Evolutionary conservation across 2,113 vertebrate species (phyloP).

Genomic region (Symphodus melops): DNA sequence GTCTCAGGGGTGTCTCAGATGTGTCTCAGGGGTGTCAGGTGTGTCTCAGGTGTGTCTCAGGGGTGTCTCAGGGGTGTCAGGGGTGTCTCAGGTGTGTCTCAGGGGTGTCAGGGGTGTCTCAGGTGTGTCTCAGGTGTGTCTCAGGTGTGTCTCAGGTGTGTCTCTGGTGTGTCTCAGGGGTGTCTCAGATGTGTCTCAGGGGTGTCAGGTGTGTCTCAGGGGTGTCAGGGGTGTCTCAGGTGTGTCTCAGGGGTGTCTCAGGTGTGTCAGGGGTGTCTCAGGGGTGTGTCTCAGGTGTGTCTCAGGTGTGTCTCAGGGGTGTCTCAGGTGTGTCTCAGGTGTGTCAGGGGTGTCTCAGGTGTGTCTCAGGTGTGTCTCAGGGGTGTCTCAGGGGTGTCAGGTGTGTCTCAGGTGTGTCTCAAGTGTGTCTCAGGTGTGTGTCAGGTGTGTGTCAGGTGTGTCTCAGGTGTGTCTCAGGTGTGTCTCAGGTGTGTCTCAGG

Average conservation of each 20-base stretch:
- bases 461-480: not conserved
- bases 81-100: not conserved
- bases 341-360: too few relatives aligned
- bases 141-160: not conserved
- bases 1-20: not conserved
- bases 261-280: too few relatives aligned
- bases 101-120: not conserved
- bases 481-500: too few relatives aligned
- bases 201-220: too few relatives aligned
- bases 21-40: too few relatives aligned
- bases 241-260: not conserved
- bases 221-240: too few relatives aligned
- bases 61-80: too few relatives aligned
- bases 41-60: not conserved
- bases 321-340: not conserved
- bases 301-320: not conserved
- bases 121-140: too few relatives aligned
- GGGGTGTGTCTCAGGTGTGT: not conserved
- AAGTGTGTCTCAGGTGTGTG: too few relatives aligned
- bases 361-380: not conserved
- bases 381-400: too few relatives aligned
- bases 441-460: not conserved
- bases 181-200: not conserved
- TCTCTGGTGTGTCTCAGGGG: not conserved
- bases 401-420: not conserved